A percentile compares a stretch with the other conserved stretches of the same genome.
These are phyloP conservation scores for Squalus acanthias DNA, from an alignment of 2,797 vertebrate genomes.

Conservation along the genomic window DNA sequence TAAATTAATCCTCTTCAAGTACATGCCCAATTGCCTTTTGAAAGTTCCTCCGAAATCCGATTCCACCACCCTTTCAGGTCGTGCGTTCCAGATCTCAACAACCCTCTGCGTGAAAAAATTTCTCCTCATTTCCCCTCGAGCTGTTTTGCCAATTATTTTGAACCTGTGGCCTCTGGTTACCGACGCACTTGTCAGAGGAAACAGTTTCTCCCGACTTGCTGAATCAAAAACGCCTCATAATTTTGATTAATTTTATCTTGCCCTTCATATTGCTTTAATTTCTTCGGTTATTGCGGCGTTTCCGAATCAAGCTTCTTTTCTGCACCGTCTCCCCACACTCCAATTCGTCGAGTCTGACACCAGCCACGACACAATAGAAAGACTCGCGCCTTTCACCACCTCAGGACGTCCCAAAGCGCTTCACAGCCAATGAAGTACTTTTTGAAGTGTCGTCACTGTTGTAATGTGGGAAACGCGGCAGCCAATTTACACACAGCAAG, in stretches of 20 bases:
- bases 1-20: background rate
- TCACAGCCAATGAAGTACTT: background rate
- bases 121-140: background rate
- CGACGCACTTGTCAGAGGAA: background rate
- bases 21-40: background rate
- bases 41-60: background rate
- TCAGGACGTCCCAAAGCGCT: background rate
- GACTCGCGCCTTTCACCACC: background rate
- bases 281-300: background rate
- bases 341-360: background rate
- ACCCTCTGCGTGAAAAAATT: background rate
- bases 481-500: background rate
- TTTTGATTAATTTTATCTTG: background rate
- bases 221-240: background rate
- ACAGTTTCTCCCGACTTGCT: background rate
- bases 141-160: background rate
- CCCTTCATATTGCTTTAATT: background rate
- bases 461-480: background rate
- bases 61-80: background rate
- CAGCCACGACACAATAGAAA: background rate
- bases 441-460: background rate
- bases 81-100: background rate
- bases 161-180: background rate
- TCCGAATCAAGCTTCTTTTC: background rate
- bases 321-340: background rate